Percentiles rank a stretch among this genome's conserved stretches.
phyloP scores from a whole-genome alignment of 1,140 invertebrate genomes.

The Brachionus rotundiformis region DNA sequence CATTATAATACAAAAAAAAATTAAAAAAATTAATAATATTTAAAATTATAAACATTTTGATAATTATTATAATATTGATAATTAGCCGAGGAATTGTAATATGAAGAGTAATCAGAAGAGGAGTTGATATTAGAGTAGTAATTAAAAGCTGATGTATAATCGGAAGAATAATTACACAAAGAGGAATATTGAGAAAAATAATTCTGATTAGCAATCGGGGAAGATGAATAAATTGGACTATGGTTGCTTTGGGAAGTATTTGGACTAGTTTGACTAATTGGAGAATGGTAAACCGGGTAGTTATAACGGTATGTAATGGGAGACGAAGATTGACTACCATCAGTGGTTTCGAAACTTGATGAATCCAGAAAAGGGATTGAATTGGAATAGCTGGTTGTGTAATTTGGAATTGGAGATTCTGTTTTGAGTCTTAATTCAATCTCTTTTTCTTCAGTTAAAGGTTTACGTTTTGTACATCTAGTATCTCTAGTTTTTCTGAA shows the following conservation, averaged over 20 bases:
- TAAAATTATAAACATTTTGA: background rate
- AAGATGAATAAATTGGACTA: background rate
- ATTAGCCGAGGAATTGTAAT: background rate
- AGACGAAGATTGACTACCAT: background rate
- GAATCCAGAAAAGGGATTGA: background rate
- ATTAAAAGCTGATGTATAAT: background rate
- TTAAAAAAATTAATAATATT: background rate
- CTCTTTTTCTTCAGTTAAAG: background rate
- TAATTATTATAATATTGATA: background rate
- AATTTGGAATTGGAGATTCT: too few species aligned
- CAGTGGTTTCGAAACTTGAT: background rate
- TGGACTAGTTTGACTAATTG: background rate
- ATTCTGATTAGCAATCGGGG: background rate
- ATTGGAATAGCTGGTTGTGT: background rate
- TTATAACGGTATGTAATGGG: background rate
- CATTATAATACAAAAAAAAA: background rate
- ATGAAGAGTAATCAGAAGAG: background rate
- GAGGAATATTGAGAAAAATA: background rate
- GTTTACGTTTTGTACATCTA: background rate
- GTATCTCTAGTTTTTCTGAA: slow-evolving; percentile 43
- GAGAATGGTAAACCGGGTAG: background rate
- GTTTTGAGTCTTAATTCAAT: too few species aligned
- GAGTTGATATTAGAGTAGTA: too few species aligned
- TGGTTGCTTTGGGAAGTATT: too few species aligned
- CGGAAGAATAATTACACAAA: background rate